phyloP scores from a whole-genome alignment of 1,140 invertebrate genomes.

The Prorops nasuta region DNA sequence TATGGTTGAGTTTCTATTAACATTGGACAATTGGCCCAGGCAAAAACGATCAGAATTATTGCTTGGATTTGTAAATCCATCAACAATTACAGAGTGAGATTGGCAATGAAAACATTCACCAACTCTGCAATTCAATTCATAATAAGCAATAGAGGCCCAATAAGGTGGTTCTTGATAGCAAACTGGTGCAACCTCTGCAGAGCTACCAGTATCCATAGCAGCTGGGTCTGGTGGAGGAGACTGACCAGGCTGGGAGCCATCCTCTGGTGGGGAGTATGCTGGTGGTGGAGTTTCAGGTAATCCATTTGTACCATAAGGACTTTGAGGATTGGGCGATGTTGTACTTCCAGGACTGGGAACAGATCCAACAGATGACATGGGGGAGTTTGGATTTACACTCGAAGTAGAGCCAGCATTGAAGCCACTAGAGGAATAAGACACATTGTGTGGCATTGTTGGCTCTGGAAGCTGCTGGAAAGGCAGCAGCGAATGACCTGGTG shows the following conservation, averaged over 20 bases:
- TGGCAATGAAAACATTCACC: slow-evolving; percentile 94
- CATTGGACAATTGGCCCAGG: slow-evolving; percentile 92
- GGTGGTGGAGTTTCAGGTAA: slow-evolving; percentile 89
- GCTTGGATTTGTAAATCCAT: slow-evolving; percentile 95
- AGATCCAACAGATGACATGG: slow-evolving; percentile 63
- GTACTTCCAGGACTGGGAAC: slow-evolving; percentile 62
- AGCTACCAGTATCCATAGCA: slow-evolving; percentile 65
- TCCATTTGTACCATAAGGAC: slow-evolving; percentile 68
- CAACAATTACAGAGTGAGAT: slow-evolving; percentile 86
- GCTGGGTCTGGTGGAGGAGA: slow-evolving; percentile 57
- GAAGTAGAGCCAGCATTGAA: slow-evolving; percentile 62
- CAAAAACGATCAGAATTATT: slow-evolving; percentile 94
- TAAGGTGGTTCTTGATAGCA: slow-evolving; percentile 89
- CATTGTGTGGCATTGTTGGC: slow-evolving; percentile 92
- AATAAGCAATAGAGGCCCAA: slow-evolving; percentile 96
- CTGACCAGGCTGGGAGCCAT: slow-evolving; percentile 60
- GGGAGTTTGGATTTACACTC: slow-evolving; percentile 57
- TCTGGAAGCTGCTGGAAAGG: slow-evolving; percentile 88
- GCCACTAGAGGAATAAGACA: slow-evolving; percentile 80
- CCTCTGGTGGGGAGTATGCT: slow-evolving; percentile 85
- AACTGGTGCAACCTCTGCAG: slow-evolving; percentile 75
- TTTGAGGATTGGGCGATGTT: slow-evolving; percentile 67
- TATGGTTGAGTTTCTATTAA: slow-evolving; percentile 97
- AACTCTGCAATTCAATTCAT: slow-evolving; percentile 92
- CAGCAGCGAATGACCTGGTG: slow-evolving; percentile 83